phyloP scores from a whole-genome alignment of 2,113 vertebrate genomes.

The Dolichotis patagonum region DNA sequence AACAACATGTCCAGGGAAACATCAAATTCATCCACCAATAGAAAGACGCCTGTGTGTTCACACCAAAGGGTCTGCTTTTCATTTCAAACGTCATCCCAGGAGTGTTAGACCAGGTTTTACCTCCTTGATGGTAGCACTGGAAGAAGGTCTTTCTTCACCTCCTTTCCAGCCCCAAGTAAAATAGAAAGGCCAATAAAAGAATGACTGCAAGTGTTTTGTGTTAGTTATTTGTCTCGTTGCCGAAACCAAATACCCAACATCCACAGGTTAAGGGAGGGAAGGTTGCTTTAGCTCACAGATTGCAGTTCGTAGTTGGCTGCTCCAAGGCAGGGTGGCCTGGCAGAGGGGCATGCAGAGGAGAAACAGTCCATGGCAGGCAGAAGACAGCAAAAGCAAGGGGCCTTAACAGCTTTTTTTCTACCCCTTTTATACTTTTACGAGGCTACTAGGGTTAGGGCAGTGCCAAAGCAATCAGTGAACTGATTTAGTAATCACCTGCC shows the following conservation, averaged over 20 bases:
- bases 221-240: not conserved
- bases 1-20: not conserved
- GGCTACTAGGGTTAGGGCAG: not conserved
- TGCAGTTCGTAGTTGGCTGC: not conserved
- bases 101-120: too few species aligned
- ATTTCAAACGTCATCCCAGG: not conserved
- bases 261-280: not conserved
- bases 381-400: not conserved
- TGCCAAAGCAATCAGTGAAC: not conserved
- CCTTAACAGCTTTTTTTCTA: not conserved
- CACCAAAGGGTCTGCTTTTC: not conserved
- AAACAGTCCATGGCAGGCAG: not conserved
- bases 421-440: not conserved
- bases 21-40: not conserved
- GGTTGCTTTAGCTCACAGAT: not conserved
- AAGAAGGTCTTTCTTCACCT: too few species aligned
- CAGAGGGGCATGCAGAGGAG: not conserved
- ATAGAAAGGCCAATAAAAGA: not conserved
- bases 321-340: not conserved
- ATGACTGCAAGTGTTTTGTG: not conserved
- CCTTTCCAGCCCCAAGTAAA: not conserved
- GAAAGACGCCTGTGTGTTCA: not conserved
- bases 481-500: not conserved
- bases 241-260: not conserved
- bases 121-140: not conserved